Conservation (phyloP, 2,888 invertebrate genomes). For the Alsophila aescularia region DNA sequence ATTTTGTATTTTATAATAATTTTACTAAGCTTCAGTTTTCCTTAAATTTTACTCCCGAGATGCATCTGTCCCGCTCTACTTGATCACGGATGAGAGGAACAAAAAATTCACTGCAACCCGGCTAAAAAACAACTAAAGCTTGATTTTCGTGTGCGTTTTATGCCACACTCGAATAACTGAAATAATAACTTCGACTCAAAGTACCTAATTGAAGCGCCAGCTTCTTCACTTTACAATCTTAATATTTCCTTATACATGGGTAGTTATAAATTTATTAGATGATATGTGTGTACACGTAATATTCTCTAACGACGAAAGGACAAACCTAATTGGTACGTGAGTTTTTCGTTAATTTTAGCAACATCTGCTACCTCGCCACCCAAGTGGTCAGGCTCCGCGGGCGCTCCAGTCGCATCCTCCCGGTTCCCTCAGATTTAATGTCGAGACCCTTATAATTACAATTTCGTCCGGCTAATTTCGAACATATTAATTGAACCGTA, state of each 20-base stretch:
- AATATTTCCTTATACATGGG: constrained; percentile 41
- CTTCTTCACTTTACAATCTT: constrained; percentile 2
- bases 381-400: constrained; percentile 49
- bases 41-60: too few relatives aligned
- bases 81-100: too few relatives aligned
- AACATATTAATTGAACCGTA: constrained; percentile 49
- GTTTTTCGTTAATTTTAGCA: constrained; percentile 59
- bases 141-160: too few relatives aligned
- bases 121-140: too few relatives aligned
- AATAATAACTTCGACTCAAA: too few relatives aligned
- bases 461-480: constrained; percentile 46
- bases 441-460: constrained; percentile 52
- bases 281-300: constrained; percentile 52
- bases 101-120: too few relatives aligned
- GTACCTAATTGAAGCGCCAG: too few relatives aligned
- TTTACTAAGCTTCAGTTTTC: too few relatives aligned
- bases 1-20: too few relatives aligned
- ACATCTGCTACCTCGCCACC: constrained; percentile 70
- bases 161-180: too few relatives aligned
- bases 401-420: constrained; percentile 33
- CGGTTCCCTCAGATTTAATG: constrained; percentile 27
- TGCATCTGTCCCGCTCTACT: too few relatives aligned
- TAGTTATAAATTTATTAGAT: constrained; percentile 60
- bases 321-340: constrained; percentile 64
- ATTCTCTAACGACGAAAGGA: constrained; percentile 59